Percentiles rank a stretch among this genome's conserved stretches.
Conservation (phyloP, 1,140 invertebrate species). For the Condylostylus longicornis region DNA sequence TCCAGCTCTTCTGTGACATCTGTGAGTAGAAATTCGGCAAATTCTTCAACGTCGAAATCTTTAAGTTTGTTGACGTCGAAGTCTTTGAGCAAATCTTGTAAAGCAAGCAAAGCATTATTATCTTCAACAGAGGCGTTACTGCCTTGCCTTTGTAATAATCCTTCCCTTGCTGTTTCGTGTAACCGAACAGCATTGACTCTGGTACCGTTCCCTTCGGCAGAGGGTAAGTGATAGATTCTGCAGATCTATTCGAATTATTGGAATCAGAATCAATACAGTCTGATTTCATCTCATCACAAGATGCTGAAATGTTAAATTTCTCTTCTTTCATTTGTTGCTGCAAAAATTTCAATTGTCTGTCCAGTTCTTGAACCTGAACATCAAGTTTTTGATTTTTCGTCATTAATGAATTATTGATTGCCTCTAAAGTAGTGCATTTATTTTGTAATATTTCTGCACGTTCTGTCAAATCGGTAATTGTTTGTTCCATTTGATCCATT, state of each 20-base stretch:
- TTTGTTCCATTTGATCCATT: constrained; percentile 72
- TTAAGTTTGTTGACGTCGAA: constrained; percentile 47
- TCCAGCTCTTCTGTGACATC: constrained; percentile 60
- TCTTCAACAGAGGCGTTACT: constrained; percentile 43
- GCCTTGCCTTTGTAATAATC: constrained; percentile 25
- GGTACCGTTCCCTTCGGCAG: constrained; percentile 62
- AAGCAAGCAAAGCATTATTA: constrained; percentile 59
- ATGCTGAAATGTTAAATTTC: constrained; percentile 29
- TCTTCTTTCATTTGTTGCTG: constrained; percentile 12
- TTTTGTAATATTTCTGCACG: constrained; percentile 45
- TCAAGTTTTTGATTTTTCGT: constrained; percentile 47
- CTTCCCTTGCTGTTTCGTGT: constrained; percentile 16
- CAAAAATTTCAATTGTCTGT: constrained; percentile 26
- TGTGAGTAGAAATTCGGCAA: constrained; percentile 62
- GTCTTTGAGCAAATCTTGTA: constrained; percentile 59
- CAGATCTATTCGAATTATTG: constrained; percentile 46
- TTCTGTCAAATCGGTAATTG: constrained; percentile 46
- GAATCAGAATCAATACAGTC: constrained; percentile 40
- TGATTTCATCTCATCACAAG: constrained; percentile 35
- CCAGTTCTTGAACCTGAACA: constrained; percentile 34
- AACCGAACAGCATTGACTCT: too few species aligned
- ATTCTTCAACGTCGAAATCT: constrained; percentile 54
- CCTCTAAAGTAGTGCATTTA: constrained; percentile 47
- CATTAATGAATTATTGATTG: constrained; percentile 46
- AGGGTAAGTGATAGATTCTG: constrained; percentile 56